Evolutionary conservation across 2,797 vertebrate genomes (phyloP), one percentile per base, ranked within the genome.

Genomic region (Parotocinclus haroldoi): DNA sequence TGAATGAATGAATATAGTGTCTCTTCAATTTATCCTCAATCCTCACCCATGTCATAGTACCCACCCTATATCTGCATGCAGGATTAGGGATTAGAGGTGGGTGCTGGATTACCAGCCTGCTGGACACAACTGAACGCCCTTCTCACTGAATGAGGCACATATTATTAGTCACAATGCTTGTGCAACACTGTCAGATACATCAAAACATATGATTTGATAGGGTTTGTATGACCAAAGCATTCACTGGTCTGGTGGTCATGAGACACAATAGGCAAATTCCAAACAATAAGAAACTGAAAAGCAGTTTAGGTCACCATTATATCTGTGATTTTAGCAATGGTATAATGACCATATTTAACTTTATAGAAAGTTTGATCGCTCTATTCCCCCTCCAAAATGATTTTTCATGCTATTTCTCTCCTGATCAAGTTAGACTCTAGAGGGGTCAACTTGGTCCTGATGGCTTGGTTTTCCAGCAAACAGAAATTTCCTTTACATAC

Each of bases 71-170:
- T 88, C 87, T 86, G 84, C 78, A 76, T 83, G 84, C 71, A 78
- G 87, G 89, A 91, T 91, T 90, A 91, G 68, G 86, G 88, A 90
- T 91, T 90, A 88, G 75, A 77, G 83, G 71, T 84, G 82, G 79
- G 45, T 61, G 65, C 76, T 74, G 81, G 86, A 90, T 91, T 90
- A 91, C 77, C 78, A 63, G 78, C 80, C 65, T 46, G 46, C 14
- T 7, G 54, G 52, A 57, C 63, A 71, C 68, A 57, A 68, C 48
- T 51, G 65, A 58, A 58, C 16, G 18, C 57, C 36, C 19, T 58
- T 58, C 64, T 68, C 58, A 40, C 18, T 59, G 14, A 40, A 67
- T 53, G 49, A 76, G 63, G 56, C 53, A 57, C 52, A 60, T 42
- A 52, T 67, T 68, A 70, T 69, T 53, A 49, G 50, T 45, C 44